phyloP scores from a whole-genome alignment of 2,113 vertebrate species.

The Lontra canadensis region DNA sequence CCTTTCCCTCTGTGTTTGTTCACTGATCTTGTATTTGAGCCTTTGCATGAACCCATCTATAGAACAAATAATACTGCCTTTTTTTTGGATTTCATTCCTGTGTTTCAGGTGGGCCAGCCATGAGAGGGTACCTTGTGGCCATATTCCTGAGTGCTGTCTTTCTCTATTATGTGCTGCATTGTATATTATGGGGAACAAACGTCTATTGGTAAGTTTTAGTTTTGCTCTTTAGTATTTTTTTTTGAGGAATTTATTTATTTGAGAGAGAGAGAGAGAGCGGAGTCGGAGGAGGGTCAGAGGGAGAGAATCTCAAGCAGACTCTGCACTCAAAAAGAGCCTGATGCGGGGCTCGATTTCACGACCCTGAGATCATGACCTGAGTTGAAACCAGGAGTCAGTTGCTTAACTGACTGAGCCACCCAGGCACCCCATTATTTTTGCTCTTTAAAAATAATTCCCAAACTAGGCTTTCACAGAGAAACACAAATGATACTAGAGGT shows the following conservation, averaged over 20 bases:
- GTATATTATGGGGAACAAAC: conserved; percentile 73
- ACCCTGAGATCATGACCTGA: not conserved
- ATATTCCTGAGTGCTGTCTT: conserved; percentile 72
- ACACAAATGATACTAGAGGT: not conserved
- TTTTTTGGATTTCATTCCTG: not conserved
- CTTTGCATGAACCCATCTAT: not conserved
- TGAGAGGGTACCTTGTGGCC: conserved; percentile 70
- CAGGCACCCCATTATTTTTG: not conserved
- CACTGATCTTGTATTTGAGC: not conserved
- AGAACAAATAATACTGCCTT: not conserved
- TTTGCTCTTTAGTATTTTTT: not conserved
- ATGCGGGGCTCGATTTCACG: not conserved
- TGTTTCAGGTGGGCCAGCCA: conserved; percentile 70
- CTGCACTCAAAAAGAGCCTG: not conserved
- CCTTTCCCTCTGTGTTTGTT: not conserved
- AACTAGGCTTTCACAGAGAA: not conserved
- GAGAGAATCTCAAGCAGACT: not conserved
- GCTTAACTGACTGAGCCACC: not conserved
- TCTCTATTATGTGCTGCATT: conserved; percentile 73
- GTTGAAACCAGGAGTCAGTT: not conserved
- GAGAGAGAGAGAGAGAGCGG: not conserved
- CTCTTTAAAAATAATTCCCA: not conserved
- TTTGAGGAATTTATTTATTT: not conserved
- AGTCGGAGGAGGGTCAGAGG: not conserved
- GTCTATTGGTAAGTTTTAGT: conserved; percentile 69